Percentiles rank a stretch among this genome's conserved stretches.
phyloP scores from a whole-genome alignment of 2,113 vertebrate genomes.

The Drymodes brunneopygia region DNA sequence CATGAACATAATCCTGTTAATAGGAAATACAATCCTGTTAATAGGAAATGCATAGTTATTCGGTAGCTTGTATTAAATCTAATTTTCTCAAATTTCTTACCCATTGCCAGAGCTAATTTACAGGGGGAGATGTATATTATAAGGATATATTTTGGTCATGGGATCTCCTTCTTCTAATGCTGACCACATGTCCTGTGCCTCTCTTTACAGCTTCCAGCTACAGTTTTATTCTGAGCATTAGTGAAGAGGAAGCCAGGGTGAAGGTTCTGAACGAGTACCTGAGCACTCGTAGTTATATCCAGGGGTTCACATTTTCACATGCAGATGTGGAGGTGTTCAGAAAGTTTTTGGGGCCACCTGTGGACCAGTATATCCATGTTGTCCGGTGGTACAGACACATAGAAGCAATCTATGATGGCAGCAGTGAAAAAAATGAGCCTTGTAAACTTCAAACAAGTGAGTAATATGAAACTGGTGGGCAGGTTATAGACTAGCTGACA shows the following conservation, averaged over 20 bases:
- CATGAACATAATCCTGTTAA: background rate
- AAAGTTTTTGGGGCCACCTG: conserved; percentile 82
- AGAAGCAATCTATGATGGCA: conserved; percentile 80
- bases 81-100: background rate
- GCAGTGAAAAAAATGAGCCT: conserved; percentile 66
- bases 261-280: conserved; percentile 89
- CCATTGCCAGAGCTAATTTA: background rate
- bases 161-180: conserved; percentile 27
- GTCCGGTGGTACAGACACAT: conserved; percentile 96
- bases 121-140: background rate
- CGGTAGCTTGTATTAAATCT: background rate
- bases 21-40: background rate
- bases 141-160: conserved; percentile 38
- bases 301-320: conserved; percentile 86
- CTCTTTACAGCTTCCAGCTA: conserved; percentile 89
- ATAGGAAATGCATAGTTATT: background rate
- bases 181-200: conserved; percentile 69
- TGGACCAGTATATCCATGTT: conserved; percentile 84
- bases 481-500: conserved; percentile 46
- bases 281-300: conserved; percentile 92
- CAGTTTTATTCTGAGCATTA: conserved; percentile 87
- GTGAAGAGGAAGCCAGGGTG: conserved; percentile 80
- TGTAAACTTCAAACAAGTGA: conserved; percentile 85
- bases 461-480: conserved; percentile 69
- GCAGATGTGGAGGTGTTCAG: conserved; percentile 84